Conservation (phyloP, 2,888 invertebrate genomes). For the Iphiclides podalirius region DNA sequence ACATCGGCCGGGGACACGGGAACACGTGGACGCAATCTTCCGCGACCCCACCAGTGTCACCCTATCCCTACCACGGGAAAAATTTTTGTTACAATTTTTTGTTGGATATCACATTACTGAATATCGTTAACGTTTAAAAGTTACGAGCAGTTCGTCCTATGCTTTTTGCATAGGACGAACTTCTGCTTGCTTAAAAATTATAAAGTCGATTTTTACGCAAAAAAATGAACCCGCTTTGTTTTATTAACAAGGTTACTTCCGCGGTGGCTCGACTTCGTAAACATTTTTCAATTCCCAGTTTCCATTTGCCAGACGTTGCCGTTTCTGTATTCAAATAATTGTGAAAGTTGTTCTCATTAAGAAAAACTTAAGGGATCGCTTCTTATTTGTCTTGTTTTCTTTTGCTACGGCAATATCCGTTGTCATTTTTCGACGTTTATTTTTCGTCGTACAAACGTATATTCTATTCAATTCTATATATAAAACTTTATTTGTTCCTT, state of each 20-base stretch:
- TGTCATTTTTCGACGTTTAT: neutral
- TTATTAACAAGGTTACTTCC: slow-evolving; percentile 21
- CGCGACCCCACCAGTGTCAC: too few species aligned
- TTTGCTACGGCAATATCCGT: neutral
- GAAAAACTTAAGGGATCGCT: neutral
- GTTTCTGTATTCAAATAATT: slow-evolving; percentile 12
- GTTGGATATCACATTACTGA: neutral
- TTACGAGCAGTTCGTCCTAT: slow-evolving; percentile 10
- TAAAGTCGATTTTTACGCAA: slow-evolving; percentile 16
- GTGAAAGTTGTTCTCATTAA: slow-evolving; percentile 9
- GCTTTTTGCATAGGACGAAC: too few species aligned
- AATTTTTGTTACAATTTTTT: too few species aligned
- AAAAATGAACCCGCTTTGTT: slow-evolving; percentile 18
- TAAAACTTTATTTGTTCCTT: too few species aligned
- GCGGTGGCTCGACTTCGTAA: slow-evolving; percentile 10
- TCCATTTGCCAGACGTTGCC: slow-evolving; percentile 9
- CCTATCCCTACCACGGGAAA: too few species aligned
- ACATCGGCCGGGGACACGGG: too few species aligned
- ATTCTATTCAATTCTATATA: too few species aligned
- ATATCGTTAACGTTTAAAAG: slow-evolving; percentile 13
- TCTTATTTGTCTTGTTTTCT: slow-evolving; percentile 3
- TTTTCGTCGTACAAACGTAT: too few species aligned
- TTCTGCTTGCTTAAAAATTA: slow-evolving; percentile 26
- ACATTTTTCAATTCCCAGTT: slow-evolving; percentile 13
- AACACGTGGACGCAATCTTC: too few species aligned